Percentiles rank a stretch among this genome's conserved stretches.
Conservation (phyloP, 2,113 vertebrate species). For the Chaenocephalus aceratus region DNA sequence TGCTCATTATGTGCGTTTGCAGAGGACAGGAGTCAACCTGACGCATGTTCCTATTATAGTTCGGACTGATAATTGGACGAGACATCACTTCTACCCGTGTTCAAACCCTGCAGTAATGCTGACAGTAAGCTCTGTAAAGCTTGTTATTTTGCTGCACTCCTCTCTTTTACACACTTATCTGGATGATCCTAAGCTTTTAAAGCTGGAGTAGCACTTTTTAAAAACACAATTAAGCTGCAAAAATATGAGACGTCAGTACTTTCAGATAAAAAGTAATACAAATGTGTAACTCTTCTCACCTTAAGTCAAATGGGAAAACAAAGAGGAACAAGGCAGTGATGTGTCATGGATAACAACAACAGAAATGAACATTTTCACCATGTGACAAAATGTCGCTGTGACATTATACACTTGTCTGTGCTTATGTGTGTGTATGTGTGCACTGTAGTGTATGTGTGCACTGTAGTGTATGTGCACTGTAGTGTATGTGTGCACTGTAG, state of each 20-base stretch:
- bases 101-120: slow-evolving; percentile 48
- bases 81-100: slow-evolving; percentile 54
- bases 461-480: too few relatives aligned
- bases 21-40: slow-evolving; percentile 25
- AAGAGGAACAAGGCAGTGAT: not conserved
- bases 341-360: not conserved
- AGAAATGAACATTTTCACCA: not conserved
- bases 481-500: too few relatives aligned
- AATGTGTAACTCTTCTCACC: not conserved
- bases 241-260: not conserved
- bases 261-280: not conserved
- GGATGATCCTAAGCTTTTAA: slow-evolving; percentile 48
- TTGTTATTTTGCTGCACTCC: slow-evolving; percentile 34
- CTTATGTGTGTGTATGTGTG: too few relatives aligned
- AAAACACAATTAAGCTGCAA: slow-evolving; percentile 10
- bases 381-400: not conserved
- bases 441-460: too few relatives aligned
- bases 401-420: too few relatives aligned
- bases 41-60: slow-evolving; percentile 39
- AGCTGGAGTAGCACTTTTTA: slow-evolving; percentile 14
- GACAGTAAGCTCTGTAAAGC: slow-evolving; percentile 58
- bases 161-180: slow-evolving; percentile 36
- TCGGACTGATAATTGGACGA: slow-evolving; percentile 51
- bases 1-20: slow-evolving; percentile 17
- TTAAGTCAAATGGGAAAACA: not conserved